Evolutionary conservation across 2,888 invertebrate species (phyloP).

Genomic region (Onthophagus sagittarius): DNA sequence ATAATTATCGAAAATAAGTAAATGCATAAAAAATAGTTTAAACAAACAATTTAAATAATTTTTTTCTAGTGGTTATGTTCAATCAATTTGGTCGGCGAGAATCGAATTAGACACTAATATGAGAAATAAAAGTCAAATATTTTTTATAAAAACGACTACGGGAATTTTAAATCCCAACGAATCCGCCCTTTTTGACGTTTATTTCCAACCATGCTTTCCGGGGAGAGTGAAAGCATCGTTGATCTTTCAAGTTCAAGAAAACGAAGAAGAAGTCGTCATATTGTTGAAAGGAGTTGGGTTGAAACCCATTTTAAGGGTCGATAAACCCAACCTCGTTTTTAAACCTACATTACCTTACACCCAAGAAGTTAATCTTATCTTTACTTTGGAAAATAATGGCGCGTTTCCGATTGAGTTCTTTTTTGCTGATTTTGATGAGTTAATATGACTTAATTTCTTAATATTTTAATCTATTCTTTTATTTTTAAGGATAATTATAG

Average conservation of each 20-base stretch:
- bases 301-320: constrained; percentile 53
- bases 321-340: constrained; percentile 55
- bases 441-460: constrained; percentile 23
- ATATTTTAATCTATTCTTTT: background rate
- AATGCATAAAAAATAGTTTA: constrained; percentile 33
- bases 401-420: constrained; percentile 65
- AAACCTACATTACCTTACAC: constrained; percentile 62
- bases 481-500: background rate
- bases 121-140: constrained; percentile 29
- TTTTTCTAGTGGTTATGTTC: constrained; percentile 54
- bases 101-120: constrained; percentile 11
- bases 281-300: constrained; percentile 54
- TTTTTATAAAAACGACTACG: constrained; percentile 42
- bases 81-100: constrained; percentile 51
- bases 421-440: constrained; percentile 65
- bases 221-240: constrained; percentile 44
- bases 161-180: constrained; percentile 53
- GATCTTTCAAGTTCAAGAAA: constrained; percentile 51
- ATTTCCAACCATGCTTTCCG: constrained; percentile 55
- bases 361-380: constrained; percentile 54
- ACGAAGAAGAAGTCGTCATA: constrained; percentile 50
- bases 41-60: background rate
- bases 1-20: constrained; percentile 58
- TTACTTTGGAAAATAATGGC: constrained; percentile 62
- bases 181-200: constrained; percentile 53